These are phyloP conservation scores for Maniola hyperantus DNA, from an alignment of 2,888 invertebrate species.

Conservation along the genomic window DNA sequence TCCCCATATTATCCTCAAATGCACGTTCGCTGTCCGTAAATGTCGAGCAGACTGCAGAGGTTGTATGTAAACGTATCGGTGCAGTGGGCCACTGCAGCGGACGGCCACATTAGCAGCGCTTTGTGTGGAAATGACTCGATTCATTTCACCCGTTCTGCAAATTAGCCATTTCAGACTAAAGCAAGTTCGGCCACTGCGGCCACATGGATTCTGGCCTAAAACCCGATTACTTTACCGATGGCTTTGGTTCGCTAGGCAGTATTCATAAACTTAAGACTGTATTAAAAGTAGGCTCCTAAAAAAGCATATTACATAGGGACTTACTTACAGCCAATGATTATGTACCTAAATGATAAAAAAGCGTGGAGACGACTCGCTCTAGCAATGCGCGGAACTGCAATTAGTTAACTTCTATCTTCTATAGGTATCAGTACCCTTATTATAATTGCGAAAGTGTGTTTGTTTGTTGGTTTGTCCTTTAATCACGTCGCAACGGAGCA, in stretches of 20 bases:
- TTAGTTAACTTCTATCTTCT: no score
- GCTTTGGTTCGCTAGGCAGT: constrained; percentile 7
- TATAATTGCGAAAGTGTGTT: no score
- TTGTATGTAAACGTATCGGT: constrained; percentile 76
- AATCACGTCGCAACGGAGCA: no score
- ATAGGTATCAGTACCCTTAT: no score
- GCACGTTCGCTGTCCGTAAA: constrained; percentile 3
- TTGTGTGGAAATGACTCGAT: constrained; percentile 73
- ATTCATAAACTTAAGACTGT: constrained; percentile 1
- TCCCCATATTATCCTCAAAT: background rate
- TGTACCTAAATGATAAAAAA: no score
- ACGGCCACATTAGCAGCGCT: constrained; percentile 72
- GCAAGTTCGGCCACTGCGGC: constrained; percentile 49
- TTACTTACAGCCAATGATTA: no score
- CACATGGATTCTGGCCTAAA: constrained; percentile 48
- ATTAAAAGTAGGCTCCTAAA: no score
- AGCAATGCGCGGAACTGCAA: no score
- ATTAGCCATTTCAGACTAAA: constrained; percentile 64
- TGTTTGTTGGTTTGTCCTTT: no score
- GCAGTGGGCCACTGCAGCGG: constrained; percentile 62
- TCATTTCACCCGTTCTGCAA: constrained; percentile 72
- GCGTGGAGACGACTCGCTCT: no score
- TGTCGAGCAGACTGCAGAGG: constrained; percentile 42
- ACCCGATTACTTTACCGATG: constrained; percentile 19
- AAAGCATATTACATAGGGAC: no score